Evolutionary conservation across 1,140 invertebrate species (phyloP), one percentile per base, ranked within the genome.

Genomic region (Chrysoperla carnea): DNA sequence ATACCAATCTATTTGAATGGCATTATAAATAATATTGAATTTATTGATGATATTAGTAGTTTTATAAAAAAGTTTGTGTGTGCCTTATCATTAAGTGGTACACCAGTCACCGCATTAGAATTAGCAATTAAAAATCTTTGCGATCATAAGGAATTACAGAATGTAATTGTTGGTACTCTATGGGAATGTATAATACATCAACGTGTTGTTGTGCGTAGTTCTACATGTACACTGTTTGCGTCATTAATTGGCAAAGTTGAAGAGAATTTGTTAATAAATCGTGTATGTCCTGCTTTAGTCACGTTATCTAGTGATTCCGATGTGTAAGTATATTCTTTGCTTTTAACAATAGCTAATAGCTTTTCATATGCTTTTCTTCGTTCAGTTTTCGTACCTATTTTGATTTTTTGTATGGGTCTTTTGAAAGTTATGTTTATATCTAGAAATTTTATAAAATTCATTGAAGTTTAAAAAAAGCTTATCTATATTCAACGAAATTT

Each of bases 181-280:
- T 82, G 77, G 78, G 73, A 77, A 62, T 75, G 73, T 40, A 75
- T 81, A 11, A 73, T 78, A 2, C 76, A 81, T 61, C 66, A 71
- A 44, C 67, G 73, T 44, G 58, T 73, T 15, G 57, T 60, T 31
- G 74, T 81, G 17, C 64, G 75, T 50, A 59, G 62, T 13, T 66
- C 69, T 33, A 66, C 76, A 4, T 75, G 75, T 15, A 58, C 60
- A 15, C 52, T 83, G 38, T 76, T 81, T 59, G 68, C 70, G 50
- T 58, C 67, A 27, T 55, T 76, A 12, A 67, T 81, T 44, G 57
- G 62, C 23, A 58, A 63, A 38, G 61, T 77, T 36, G 62, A 66
- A 43, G 73, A 81, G 46, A 63, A 57, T 44, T 54, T 79, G 35
- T 59, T 77, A 2, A 67, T 67, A 7, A 57, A 69, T 2, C 66